These are phyloP conservation scores for Steatocranus sp. DNA, from an alignment of 2,797 vertebrate species.

Conservation along the genomic window DNA sequence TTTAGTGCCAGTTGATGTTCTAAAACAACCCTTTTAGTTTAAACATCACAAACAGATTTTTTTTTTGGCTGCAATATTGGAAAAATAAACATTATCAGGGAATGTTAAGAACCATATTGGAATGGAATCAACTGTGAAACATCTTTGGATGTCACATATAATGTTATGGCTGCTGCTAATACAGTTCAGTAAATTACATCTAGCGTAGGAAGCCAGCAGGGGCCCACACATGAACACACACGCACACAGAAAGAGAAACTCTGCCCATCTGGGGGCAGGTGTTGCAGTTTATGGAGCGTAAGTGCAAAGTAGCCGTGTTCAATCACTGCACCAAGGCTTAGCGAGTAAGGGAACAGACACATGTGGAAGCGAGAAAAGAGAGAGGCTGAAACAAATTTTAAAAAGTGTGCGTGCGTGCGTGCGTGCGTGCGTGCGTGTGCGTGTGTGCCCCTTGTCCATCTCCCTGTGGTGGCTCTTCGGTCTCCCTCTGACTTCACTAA, in stretches of 20 bases:
- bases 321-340: slow-evolving; percentile 44
- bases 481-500: slow-evolving; percentile 57
- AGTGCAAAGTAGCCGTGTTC: slow-evolving; percentile 60
- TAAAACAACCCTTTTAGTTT: not conserved
- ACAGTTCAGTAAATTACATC: slow-evolving; percentile 30
- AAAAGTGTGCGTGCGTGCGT: not conserved
- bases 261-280: slow-evolving; percentile 58
- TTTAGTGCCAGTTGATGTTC: not conserved
- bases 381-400: slow-evolving; percentile 8
- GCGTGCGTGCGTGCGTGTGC: not conserved
- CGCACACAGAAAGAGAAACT: not conserved
- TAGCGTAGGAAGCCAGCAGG: slow-evolving; percentile 33
- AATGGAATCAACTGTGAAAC: slow-evolving; percentile 3
- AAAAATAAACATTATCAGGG: not conserved
- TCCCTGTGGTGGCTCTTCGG: slow-evolving; percentile 44
- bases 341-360: slow-evolving; percentile 39
- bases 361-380: slow-evolving; percentile 24
- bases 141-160: not conserved
- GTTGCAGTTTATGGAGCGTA: slow-evolving; percentile 71
- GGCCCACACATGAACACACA: slow-evolving; percentile 4
- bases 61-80: not conserved
- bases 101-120: not conserved
- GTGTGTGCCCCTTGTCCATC: slow-evolving; percentile 14
- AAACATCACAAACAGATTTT: not conserved
- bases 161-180: slow-evolving; percentile 12